Base-by-base conservation (phyloP, 2,888 invertebrate species). In the Drosophila prolongata region DNA sequence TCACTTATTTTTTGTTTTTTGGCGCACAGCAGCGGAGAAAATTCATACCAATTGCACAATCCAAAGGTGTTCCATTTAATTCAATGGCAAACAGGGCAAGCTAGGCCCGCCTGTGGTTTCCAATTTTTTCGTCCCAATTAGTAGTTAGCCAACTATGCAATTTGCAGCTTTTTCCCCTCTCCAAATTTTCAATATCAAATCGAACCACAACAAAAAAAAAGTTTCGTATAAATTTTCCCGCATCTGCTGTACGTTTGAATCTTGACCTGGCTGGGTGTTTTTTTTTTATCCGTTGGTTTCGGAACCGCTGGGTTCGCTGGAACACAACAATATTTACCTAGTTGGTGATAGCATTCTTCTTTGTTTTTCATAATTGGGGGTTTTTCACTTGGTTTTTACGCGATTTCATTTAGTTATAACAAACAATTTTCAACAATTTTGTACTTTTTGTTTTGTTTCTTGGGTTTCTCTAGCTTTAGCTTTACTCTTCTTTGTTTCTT, bases 31-130 rank as follows among this genome's bases (percentile, higher is more conserved):
- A 87, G 75, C 56, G 89, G 89, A 83, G 87, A 89, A 87, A 89
- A 87, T 87, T 83, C 65, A 78, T 89, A 89, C 89, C 89, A 87
- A 87, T 87, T 87, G 87, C 89, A 89, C 85, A 61, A 81, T 89
- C 85, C 81, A 79, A 71, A 75, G 43, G 43, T 66, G 24, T 56
- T 65, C 13, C 16, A 34, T 54, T 42, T 54, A 27, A 14, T 68
- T 67, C 44, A 40, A 46, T 53, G 19, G 35, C 30, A 6, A 38
- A 16, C 43, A 46, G 35, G 24, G 14, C 42, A 40, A 73, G 84
- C 81, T 77, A 77, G 54, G 74, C 76, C 73, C 73, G 40, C 43
- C 53, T 56, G 40, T 49, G n/a, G 49, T 42, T 40, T 53, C 27
- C 30, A 78, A 72, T 67, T 65, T 80, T 3, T 75, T 67, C 89